Evolutionary conservation across 2,888 invertebrate species (phyloP), one percentile per base, ranked within the genome.

Genomic region (Limulus polyphemus): DNA sequence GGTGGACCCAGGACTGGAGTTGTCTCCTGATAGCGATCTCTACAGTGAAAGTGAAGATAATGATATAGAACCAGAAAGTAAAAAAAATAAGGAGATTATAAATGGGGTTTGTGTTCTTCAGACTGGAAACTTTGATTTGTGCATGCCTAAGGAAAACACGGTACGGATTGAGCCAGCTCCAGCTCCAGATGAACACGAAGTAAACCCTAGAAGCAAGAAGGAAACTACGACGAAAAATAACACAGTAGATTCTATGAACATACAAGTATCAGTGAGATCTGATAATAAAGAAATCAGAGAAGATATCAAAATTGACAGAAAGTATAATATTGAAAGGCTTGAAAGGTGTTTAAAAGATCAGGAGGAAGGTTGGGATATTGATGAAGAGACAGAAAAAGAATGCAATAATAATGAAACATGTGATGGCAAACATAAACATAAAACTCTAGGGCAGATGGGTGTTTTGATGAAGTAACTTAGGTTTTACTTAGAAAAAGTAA

Each of bases 31-130:
- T 65, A 72, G 49, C 32, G 68, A 70, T 16, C 70, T 69, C 49
- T 71, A 72, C 50, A 71, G 69, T 56, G 72, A 71, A 47, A 72
- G 72, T 14, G 69, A 69, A n/a, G 55, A 63, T 2, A 63, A 67
- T 47, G 66, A 66, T 32, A 16, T 54, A 16, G 67, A 64, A 48
- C 61, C 62, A 56, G 61, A 63, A 56, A 64, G 70, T 56, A 72
- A 71, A 65, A 67, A 78, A 63, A 79, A 79, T 47, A 90, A 90
- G 74, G 89, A 90, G 47, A 91, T 92, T 73, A 91, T 92, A 71
- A 93, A 93, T 74, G 93, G 93, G 1, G 92, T 93, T 47, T 92
- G 92, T 74, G 91, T 92, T 10, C 89, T 91, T 88, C 84, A 88
- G 70, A 85, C 87, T 63, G 87, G 86, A 87, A 88, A 75, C 87